Evolutionary conservation across 1,140 invertebrate genomes (phyloP).

Genomic region (Papilio machaon): DNA sequence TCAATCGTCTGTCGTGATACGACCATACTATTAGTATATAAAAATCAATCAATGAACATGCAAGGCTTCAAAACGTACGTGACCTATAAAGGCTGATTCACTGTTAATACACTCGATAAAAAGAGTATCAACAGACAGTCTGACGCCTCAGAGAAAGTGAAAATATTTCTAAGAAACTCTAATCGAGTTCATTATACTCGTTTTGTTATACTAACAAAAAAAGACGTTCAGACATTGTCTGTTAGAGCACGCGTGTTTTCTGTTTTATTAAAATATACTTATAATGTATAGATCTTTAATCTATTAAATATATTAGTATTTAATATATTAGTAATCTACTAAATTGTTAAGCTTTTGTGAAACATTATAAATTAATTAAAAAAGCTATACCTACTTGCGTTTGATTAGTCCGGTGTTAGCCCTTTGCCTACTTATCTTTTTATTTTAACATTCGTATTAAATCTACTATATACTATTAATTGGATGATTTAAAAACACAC

Average conservation of each 20-base stretch:
- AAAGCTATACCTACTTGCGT: too few species aligned
- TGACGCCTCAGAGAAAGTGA: conserved; percentile 66
- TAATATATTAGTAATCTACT: too few species aligned
- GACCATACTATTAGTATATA: conserved; percentile 25
- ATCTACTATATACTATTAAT: neutral
- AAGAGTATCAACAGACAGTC: conserved; percentile 53
- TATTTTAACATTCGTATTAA: neutral
- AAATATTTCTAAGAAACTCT: conserved; percentile 45
- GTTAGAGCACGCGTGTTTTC: neutral
- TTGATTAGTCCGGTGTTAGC: too few species aligned
- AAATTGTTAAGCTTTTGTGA: too few species aligned
- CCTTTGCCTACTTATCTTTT: neutral
- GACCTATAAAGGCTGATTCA: conserved; percentile 49
- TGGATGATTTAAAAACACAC: neutral
- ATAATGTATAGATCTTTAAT: too few species aligned
- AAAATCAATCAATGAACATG: conserved; percentile 42
- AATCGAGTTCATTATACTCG: conserved; percentile 2
- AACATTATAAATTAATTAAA: too few species aligned
- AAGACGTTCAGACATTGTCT: neutral
- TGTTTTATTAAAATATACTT: neutral
- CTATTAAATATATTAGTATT: too few species aligned
- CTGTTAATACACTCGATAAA: conserved; percentile 54
- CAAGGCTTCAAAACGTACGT: conserved; percentile 53
- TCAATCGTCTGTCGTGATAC: neutral
- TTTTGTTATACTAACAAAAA: conserved; percentile 22